Base-by-base conservation (phyloP, 2,113 vertebrate genomes). In the Pitta sordida region DNA sequence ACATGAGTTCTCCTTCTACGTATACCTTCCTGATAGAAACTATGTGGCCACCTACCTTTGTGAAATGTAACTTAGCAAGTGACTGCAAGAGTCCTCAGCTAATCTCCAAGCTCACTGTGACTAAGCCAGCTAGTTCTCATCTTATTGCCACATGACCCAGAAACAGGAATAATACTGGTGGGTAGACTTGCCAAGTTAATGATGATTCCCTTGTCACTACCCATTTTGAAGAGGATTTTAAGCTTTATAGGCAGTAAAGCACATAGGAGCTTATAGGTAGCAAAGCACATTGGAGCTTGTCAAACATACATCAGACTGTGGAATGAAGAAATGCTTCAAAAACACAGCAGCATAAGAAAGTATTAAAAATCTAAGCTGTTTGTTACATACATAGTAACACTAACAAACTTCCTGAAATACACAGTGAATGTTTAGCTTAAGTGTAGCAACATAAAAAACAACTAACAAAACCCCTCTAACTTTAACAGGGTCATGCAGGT, bases 131-230 rank as follows among this genome's bases (percentile, higher is more conserved):
- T 81, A 76, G n/a, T 67, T 81, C 69, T 48, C 44, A 64, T 37
- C 46, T 83, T 32, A n/a, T 3, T 79, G 62, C 15, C n/a, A 39
- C 2, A 2, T 0, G 1, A 51, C 20, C 37, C 3, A 76, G 10
- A 53, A 78, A 19, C 14, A 10, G 44, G 10, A 53, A 32, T 32
- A 81, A 59, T 11, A 36, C 4, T 48, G 16, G 19, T 59, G 6
- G 30, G 11, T 2, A 91, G 24, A 60, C 24, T 44, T 88, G 11
- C 39, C 39, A 53, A 29, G 56, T 53, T n/a, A 58, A 52, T 27
- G 29, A 62, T 2, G 2, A 51, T 29, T 41, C 5, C 5, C 22
- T 39, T 69, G 44, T n/a, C n/a, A 56, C 27, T 76, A 63, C 10
- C 3, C 6, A 49, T 51, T 77, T 12, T 69, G 22, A 88, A 76